Conservation (phyloP, 2,888 invertebrate genomes). For the Scelioninae gen. 2 region DNA sequence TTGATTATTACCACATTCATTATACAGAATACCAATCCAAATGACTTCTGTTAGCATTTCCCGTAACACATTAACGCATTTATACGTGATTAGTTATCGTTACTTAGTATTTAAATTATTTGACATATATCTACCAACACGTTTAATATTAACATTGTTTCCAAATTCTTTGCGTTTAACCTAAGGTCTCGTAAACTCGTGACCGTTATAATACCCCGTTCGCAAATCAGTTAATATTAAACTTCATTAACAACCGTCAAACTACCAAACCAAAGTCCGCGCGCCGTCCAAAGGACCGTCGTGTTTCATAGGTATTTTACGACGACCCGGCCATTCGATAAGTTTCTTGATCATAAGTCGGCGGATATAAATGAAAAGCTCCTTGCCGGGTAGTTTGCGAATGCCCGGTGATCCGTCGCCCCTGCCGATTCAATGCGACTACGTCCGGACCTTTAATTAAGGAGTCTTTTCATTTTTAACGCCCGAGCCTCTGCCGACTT, state of each 20-base stretch:
- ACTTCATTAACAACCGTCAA: slow-evolving; percentile 41
- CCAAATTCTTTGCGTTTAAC: slow-evolving; percentile 1
- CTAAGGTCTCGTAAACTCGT: slow-evolving; percentile 16
- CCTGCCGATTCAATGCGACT: slow-evolving; percentile 19
- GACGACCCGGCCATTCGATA: slow-evolving; percentile 23
- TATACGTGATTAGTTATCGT: too few relatives aligned
- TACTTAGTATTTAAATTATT: too few relatives aligned
- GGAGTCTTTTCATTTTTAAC: slow-evolving; percentile 23
- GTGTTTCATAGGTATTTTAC: slow-evolving; percentile 41
- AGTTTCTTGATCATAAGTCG: slow-evolving; percentile 21
- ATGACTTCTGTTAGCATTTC: too few relatives aligned
- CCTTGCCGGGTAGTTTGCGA: slow-evolving; percentile 1
- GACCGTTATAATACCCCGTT: slow-evolving; percentile 27
- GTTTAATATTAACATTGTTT: too few relatives aligned
- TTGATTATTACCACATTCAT: too few relatives aligned
- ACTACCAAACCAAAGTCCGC: slow-evolving; percentile 22
- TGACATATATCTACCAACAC: too few relatives aligned
- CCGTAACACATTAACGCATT: too few relatives aligned
- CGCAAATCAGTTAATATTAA: slow-evolving; percentile 47
- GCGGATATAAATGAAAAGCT: slow-evolving; percentile 7
- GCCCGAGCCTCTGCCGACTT: slow-evolving; percentile 10
- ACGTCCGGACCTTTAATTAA: slow-evolving; percentile 20
- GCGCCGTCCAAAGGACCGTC: slow-evolving; percentile 25
- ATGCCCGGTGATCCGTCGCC: slow-evolving; percentile 2
- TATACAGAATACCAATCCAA: too few relatives aligned